Conservation (phyloP, 2,113 vertebrate genomes). For the Campylomormyrus tamandua region DNA sequence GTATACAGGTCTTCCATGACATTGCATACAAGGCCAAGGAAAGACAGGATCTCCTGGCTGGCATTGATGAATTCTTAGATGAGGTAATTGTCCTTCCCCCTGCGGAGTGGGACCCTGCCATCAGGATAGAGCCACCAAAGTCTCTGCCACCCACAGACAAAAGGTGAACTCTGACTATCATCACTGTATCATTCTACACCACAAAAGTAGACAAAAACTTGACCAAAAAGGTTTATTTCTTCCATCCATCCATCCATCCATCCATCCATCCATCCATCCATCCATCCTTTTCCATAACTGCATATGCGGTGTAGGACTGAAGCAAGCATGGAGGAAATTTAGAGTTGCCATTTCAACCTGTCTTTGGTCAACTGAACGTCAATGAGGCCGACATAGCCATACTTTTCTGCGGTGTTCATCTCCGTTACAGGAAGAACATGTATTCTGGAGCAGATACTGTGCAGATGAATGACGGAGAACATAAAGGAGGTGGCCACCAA, state of each 20-base stretch:
- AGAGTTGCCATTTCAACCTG: background rate
- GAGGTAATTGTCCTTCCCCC: constrained; percentile 97
- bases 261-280: too few relatives aligned
- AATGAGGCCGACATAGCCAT: background rate
- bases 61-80: constrained; percentile 95
- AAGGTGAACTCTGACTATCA: constrained; percentile 61
- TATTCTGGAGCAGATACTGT: constrained; percentile 79
- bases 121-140: constrained; percentile 96
- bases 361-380: background rate
- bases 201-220: background rate
- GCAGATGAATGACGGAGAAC: constrained; percentile 88
- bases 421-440: constrained; percentile 80
- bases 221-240: background rate
- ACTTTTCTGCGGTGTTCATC: constrained; percentile 21
- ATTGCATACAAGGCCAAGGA: constrained; percentile 98
- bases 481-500: constrained; percentile 77
- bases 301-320: background rate
- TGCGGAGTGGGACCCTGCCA: constrained; percentile 93
- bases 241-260: background rate
- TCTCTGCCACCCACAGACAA: constrained; percentile 91
- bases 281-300: background rate
- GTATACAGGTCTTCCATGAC: constrained; percentile 85
- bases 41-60: constrained; percentile 86
- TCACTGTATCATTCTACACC: background rate
- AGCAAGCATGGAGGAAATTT: background rate